Conservation (phyloP, 2,113 vertebrate genomes). For the Deroptyus accipitrinus region DNA sequence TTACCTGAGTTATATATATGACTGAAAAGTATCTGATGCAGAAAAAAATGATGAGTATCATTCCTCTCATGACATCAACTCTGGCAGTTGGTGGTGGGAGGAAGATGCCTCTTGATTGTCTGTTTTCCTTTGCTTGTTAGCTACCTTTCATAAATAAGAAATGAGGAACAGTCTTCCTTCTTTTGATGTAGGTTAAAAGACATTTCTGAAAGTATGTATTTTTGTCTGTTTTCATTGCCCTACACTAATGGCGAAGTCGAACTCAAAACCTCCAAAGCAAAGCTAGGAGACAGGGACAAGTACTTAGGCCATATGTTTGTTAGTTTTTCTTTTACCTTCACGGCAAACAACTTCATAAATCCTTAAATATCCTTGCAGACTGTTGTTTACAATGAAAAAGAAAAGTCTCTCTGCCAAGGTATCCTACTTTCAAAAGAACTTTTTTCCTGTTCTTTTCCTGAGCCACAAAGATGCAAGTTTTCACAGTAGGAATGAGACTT, state of each 20-base stretch:
- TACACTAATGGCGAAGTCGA: not conserved
- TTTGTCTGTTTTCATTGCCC: not conserved
- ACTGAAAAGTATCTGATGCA: not conserved
- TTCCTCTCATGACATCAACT: not conserved
- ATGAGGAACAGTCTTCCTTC: not conserved
- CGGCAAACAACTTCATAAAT: not conserved
- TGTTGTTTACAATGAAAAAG: not conserved
- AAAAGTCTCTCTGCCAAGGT: not conserved
- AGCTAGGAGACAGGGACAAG: not conserved
- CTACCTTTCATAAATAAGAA: constrained; percentile 33
- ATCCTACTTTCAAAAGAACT: not conserved
- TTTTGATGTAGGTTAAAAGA: not conserved
- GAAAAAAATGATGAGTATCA: not conserved
- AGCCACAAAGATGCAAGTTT: not conserved
- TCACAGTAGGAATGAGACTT: not conserved
- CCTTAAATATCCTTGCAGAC: not conserved
- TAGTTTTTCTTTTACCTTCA: not conserved
- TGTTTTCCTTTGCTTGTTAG: constrained; percentile 7
- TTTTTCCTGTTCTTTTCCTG: not conserved
- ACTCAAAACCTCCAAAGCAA: not conserved
- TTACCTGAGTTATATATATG: not conserved
- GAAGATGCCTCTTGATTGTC: not conserved
- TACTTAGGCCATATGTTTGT: not conserved
- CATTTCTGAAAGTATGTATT: not conserved
- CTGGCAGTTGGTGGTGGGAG: not conserved